Conservation (phyloP, 2,797 vertebrate genomes). For the Platyrinchus mystaceus region DNA sequence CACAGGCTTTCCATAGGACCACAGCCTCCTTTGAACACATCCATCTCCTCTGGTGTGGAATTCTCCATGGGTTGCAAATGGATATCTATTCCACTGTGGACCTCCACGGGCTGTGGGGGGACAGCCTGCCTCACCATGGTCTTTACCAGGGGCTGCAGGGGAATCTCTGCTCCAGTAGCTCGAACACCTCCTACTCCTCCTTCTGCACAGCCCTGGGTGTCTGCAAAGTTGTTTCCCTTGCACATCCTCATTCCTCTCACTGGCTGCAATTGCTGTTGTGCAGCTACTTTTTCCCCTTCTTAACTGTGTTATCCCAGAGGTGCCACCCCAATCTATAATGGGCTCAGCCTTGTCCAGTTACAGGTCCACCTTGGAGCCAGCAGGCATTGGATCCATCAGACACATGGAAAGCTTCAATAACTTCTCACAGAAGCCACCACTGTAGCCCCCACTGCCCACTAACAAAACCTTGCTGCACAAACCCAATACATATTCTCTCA, state of each 20-base stretch:
- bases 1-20: neutral
- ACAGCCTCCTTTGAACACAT: neutral
- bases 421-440: neutral
- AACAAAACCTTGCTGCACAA: neutral
- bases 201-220: too few relatives aligned
- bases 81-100: neutral
- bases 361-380: neutral
- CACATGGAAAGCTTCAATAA: rapidly evolving
- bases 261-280: neutral
- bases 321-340: neutral
- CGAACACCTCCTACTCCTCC: neutral
- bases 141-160: neutral
- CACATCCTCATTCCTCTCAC: neutral
- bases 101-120: neutral
- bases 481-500: neutral
- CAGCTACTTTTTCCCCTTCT: neutral
- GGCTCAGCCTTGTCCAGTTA: neutral
- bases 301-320: neutral
- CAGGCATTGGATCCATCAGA: neutral
- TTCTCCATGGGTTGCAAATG: neutral
- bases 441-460: rapidly evolving
- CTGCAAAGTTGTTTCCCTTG: neutral
- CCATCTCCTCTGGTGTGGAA: neutral
- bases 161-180: neutral
- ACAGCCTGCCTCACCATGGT: neutral